Percentiles rank a stretch among this genome's conserved stretches.
These are phyloP conservation scores for Sylvicola cinctus DNA, from an alignment of 2,888 invertebrate genomes.

Conservation along the genomic window DNA sequence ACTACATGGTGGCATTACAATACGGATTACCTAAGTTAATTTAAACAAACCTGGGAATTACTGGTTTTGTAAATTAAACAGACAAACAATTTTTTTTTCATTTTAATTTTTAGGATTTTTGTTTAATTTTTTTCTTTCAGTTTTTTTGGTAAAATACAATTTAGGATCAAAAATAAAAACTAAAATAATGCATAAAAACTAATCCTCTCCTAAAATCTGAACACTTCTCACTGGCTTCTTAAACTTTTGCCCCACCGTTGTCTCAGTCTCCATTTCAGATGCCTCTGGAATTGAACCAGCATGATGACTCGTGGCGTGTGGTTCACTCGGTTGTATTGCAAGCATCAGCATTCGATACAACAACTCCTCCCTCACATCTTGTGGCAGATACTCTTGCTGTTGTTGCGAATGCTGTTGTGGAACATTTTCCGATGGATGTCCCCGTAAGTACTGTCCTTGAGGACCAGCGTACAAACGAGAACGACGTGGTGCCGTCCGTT, in stretches of 20 bases:
- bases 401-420: neutral
- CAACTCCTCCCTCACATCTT: neutral
- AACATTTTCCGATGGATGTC: neutral
- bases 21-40: too few relatives aligned
- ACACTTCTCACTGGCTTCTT: neutral
- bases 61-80: too few relatives aligned
- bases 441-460: neutral
- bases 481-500: neutral
- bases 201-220: neutral
- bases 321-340: neutral
- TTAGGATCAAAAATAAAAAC: too few relatives aligned
- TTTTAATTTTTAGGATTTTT: too few relatives aligned
- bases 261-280: neutral
- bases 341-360: neutral
- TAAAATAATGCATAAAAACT: too few relatives aligned
- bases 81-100: too few relatives aligned
- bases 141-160: too few relatives aligned
- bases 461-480: neutral
- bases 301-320: neutral
- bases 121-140: too few relatives aligned
- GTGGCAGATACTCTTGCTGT: neutral
- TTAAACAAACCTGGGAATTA: too few relatives aligned
- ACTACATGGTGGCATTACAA: too few relatives aligned
- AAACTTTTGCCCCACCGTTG: neutral
- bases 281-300: neutral